Base-by-base conservation (phyloP, 1,140 invertebrate species). In the Tetragnatha versicolor region DNA sequence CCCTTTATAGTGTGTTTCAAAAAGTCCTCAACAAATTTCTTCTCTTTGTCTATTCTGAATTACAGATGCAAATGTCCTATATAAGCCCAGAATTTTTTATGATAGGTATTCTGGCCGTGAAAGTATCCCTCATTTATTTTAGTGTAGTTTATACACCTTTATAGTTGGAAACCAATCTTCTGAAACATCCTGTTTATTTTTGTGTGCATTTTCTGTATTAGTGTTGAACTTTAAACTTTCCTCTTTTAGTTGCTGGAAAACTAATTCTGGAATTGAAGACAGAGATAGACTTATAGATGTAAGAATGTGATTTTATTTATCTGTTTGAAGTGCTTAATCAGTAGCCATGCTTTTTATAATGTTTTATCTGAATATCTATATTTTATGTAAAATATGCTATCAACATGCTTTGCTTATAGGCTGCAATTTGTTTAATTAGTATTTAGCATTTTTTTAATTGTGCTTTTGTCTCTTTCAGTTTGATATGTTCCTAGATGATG, bases 401-500 rank as follows among this genome's bases (percentile, higher is more conserved):
- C 20, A 47, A 17, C 20, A 47, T 47, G 1, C 20, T 47, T 47
- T 3, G 1, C 42, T 20, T 17, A 20, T 17, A 47, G 12, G 42
- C 12, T 17, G 20, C 20, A 47, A 47, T 47, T 47, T 47, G 20
- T 47, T 12, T 20, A 47, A 3, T 47, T 47, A 47, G 20, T 47
- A 17, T 47, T 47, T 1, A 55, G 12, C 12, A 3, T n/a, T 1
- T 12, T 55, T 55, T 20, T 10, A 55, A 55, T 12, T 49, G 29
- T 2, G 39, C 20, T 73, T 58, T 45, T 29, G 7, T 61, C 14
- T 63, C n/a, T 75, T 63, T 9, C 42, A 75, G 72, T 75, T 75
- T 63, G 58, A 75, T 42, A 75, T 75, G 72, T 75, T 75, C 25
- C 10, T 75, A 10, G 70, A 75, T 63, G 55, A 75, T 6, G 72